Evolutionary conservation across 2,113 vertebrate species (phyloP).

Genomic region (Platichthys stellatus): DNA sequence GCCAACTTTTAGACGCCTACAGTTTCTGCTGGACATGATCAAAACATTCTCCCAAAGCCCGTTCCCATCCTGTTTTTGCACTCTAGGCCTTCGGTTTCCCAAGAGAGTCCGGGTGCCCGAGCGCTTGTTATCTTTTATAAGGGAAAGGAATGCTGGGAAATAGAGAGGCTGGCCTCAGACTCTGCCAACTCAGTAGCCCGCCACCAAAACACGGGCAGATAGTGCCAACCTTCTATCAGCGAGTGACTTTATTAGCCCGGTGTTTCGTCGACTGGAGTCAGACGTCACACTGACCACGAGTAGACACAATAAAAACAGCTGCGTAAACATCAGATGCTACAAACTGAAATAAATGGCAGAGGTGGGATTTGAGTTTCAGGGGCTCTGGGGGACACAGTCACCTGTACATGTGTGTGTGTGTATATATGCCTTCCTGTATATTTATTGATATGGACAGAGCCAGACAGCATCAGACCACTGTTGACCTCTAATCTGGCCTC

Average conservation of each 20-base stretch:
- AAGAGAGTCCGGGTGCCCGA: slow-evolving; percentile 45
- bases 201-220: slow-evolving; percentile 38
- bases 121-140: slow-evolving; percentile 69
- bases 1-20: slow-evolving; percentile 34
- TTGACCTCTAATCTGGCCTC: slow-evolving; percentile 51
- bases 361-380: neutral
- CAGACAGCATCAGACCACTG: slow-evolving; percentile 56
- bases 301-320: slow-evolving; percentile 42
- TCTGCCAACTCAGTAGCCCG: slow-evolving; percentile 43
- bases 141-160: slow-evolving; percentile 73
- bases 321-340: slow-evolving; percentile 29
- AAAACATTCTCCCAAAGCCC: slow-evolving; percentile 59
- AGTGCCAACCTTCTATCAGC: slow-evolving; percentile 46
- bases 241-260: slow-evolving; percentile 38
- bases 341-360: neutral
- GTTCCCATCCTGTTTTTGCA: slow-evolving; percentile 76
- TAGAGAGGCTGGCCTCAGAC: slow-evolving; percentile 29
- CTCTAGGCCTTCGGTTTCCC: slow-evolving; percentile 44
- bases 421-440: slow-evolving; percentile 15
- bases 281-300: slow-evolving; percentile 20
- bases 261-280: slow-evolving; percentile 6
- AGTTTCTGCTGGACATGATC: slow-evolving; percentile 29
- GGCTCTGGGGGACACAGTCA: slow-evolving; percentile 4
- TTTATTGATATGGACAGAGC: slow-evolving; percentile 42
- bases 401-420: slow-evolving; percentile 15